A percentile compares a stretch with the other conserved stretches of the same genome.
phyloP scores from a whole-genome alignment of 2,113 vertebrate species.

The Syngnathus typhle region DNA sequence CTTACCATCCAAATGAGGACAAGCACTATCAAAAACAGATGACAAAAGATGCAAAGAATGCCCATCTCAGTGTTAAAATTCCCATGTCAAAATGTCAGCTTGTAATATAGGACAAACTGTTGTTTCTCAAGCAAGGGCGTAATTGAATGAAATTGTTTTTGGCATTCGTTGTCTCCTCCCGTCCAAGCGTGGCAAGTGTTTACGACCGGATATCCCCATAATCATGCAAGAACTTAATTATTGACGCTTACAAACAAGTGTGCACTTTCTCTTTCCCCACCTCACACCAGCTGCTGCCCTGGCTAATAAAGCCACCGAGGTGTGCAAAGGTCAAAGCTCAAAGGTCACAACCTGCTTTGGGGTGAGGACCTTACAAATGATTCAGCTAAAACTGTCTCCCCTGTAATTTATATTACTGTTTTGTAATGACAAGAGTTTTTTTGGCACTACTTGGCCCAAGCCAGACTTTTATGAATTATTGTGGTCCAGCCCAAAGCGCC shows the following conservation, averaged over 20 bases:
- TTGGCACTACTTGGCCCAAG: neutral
- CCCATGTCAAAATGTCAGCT: neutral
- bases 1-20: neutral
- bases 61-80: neutral
- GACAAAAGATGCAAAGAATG: constrained; percentile 1
- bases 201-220: neutral
- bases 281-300: constrained; percentile 53
- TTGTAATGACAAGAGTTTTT: neutral
- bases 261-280: neutral
- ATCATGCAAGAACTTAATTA: constrained; percentile 18
- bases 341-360: constrained; percentile 46
- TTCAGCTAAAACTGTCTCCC: constrained; percentile 22
- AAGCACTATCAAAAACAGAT: too few species aligned
- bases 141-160: neutral
- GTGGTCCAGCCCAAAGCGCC: neutral
- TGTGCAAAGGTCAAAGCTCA: constrained; percentile 41
- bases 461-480: neutral
- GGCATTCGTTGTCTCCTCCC: neutral
- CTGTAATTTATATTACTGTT: constrained; percentile 36
- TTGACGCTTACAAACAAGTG: constrained; percentile 5
- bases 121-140: neutral
- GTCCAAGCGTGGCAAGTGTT: neutral
- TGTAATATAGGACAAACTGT: neutral
- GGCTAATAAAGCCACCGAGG: constrained; percentile 40
- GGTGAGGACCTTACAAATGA: constrained; percentile 28